Conservation (phyloP, 2,888 invertebrate genomes). For the Microctonus aethiopoides region DNA sequence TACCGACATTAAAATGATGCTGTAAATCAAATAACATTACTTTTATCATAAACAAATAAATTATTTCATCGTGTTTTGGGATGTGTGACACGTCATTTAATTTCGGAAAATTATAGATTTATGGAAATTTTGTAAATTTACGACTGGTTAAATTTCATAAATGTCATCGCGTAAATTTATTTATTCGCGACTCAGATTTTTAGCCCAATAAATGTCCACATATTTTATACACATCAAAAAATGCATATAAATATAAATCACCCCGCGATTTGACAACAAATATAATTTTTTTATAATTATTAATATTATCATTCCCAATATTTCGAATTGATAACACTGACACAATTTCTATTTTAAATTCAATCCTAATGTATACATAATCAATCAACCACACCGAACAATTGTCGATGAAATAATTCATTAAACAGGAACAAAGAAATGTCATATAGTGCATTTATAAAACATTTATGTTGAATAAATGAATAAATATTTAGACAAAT, state of each 20-base stretch:
- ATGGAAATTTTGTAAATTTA: not conserved
- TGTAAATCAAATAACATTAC: too few relatives aligned
- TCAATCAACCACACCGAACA: not conserved
- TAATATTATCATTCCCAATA: too few relatives aligned
- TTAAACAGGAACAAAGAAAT: not conserved
- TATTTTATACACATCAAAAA: not conserved
- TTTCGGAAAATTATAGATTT: conserved; percentile 1
- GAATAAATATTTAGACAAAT: not conserved
- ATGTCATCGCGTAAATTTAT: not conserved
- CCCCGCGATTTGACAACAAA: not conserved
- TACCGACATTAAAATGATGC: too few relatives aligned
- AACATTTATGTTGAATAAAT: not conserved
- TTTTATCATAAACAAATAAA: not conserved
- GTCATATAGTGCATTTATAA: not conserved
- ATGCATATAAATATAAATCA: not conserved
- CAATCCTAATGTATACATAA: not conserved
- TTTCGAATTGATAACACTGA: not conserved
- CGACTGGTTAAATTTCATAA: not conserved
- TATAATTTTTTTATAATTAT: not conserved
- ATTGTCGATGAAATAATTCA: not conserved
- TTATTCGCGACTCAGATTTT: not conserved
- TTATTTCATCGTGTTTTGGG: not conserved
- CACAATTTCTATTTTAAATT: conserved; percentile 7
- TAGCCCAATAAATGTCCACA: not conserved
- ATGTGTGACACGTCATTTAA: not conserved